A percentile compares a stretch with the other conserved stretches of the same genome.
These are phyloP conservation scores for Sinelater perroti DNA, from an alignment of 2,888 invertebrate genomes.

Conservation along the genomic window DNA sequence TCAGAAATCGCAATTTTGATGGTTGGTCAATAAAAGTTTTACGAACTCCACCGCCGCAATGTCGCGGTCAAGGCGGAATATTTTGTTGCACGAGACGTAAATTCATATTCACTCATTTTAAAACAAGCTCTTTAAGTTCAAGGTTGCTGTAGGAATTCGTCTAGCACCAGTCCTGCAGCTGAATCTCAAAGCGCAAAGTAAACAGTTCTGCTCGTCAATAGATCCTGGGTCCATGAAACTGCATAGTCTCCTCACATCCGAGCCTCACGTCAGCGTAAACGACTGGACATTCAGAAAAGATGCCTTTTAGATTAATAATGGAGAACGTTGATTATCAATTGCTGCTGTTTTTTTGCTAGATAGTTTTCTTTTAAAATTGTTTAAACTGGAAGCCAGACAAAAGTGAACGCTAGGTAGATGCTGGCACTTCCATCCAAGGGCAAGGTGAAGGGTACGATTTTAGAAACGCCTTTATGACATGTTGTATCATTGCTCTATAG, in stretches of 20 bases:
- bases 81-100: constrained; percentile 1
- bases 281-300: no score
- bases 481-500: constrained; percentile 24
- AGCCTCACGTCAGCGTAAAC: no score
- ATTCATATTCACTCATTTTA: constrained; percentile 11
- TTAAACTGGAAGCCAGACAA: no score
- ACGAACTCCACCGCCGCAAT: not conserved
- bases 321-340: no score
- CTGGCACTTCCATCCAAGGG: constrained; percentile 5
- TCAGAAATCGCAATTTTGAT: not conserved
- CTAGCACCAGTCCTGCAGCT: not conserved
- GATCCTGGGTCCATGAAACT: no score
- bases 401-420: constrained; percentile 7
- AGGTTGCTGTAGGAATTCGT: not conserved
- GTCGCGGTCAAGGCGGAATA: not conserved
- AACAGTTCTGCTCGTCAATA: constrained; percentile 3
- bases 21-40: not conserved
- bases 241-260: no score
- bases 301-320: no score
- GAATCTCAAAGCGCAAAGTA: constrained; percentile 1
- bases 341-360: no score
- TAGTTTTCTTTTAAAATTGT: no score
- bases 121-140: constrained; percentile 3
- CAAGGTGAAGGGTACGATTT: constrained; percentile 10
- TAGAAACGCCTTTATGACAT: constrained; percentile 23